Evolutionary conservation across 2,888 invertebrate genomes (phyloP), one percentile per base, ranked within the genome.

Genomic region (Homarus gammarus): DNA sequence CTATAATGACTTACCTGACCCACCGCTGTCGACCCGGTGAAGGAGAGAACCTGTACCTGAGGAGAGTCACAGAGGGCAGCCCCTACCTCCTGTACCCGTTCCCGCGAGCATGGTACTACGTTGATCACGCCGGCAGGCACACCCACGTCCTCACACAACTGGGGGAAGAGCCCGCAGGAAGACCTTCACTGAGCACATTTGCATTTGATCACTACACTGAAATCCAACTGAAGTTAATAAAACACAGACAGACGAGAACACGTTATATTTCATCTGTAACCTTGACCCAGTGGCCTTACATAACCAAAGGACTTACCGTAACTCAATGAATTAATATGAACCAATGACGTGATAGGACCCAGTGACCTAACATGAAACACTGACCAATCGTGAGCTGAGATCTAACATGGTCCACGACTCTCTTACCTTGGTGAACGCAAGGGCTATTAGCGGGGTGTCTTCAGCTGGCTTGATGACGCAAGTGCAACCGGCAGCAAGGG

Each of bases 401-500:
- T n/a, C n/a, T n/a, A n/a, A n/a, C n/a, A n/a, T n/a, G n/a, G n/a
- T n/a, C n/a, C n/a, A n/a, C n/a, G n/a, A n/a, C n/a, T n/a, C n/a
- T n/a, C n/a, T 94, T 75, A 95, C 92, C 94, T 94, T 93, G 82
- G 94, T 95, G 5, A 95, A 92, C 5, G 95, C 95, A 18, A 95
- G 93, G 6, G 95, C 95, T 27, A 95, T 95, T 51, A 94, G 93
- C 0, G 95, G 95, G 0, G 95, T 95, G 92, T 95, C 95, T 92
- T 95, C 95, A 0, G 95, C 94, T 10, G 95, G 95, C 92, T 95
- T 95, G 33, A 94, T 92, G 40, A 95, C 94, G 49, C 94, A 92
- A 2, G 95, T 95, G 92, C 95, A 95, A 1, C 95, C 95, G 68
- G 95, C 95, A 5, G 95, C 95, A 8, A 95, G 92, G 27, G 95